phyloP scores from a whole-genome alignment of 2,113 vertebrate species.

The Calonectris borealis region DNA sequence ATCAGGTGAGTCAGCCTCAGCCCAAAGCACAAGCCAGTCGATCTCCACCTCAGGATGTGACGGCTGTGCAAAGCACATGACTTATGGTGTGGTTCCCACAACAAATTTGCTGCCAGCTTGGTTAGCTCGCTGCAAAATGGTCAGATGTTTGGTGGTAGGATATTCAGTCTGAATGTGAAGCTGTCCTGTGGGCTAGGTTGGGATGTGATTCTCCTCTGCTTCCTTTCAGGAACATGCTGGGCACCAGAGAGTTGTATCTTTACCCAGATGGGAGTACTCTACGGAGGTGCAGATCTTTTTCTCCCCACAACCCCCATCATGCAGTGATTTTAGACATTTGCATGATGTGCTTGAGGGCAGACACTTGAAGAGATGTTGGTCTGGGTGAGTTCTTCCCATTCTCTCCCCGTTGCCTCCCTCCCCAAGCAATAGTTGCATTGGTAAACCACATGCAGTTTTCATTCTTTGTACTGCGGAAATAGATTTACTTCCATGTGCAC shows the following conservation, averaged over 20 bases:
- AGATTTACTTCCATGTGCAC: neutral
- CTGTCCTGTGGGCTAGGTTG: neutral
- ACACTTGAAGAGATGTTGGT: neutral
- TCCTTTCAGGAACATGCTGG: neutral
- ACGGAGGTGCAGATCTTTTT: neutral
- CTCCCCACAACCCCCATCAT: fast-evolving
- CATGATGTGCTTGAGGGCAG: neutral
- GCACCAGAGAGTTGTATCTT: neutral
- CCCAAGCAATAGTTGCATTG: neutral
- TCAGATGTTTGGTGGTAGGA: neutral
- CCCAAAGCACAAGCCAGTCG: neutral
- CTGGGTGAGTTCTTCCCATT: neutral
- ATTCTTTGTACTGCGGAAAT: neutral
- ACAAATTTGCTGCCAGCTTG: neutral
- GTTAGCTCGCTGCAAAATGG: neutral
- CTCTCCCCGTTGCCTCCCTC: neutral
- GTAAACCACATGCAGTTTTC: neutral
- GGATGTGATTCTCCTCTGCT: neutral
- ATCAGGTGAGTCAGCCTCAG: neutral
- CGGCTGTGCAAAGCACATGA: fast-evolving
- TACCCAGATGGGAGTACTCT: neutral
- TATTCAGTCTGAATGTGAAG: neutral
- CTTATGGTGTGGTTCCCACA: neutral
- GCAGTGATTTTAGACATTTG: neutral
- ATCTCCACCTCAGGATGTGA: neutral